Percentiles rank a stretch among this genome's conserved stretches.
Conservation (phyloP, 1,140 invertebrate genomes). For the Dermatophagoides farinae region DNA sequence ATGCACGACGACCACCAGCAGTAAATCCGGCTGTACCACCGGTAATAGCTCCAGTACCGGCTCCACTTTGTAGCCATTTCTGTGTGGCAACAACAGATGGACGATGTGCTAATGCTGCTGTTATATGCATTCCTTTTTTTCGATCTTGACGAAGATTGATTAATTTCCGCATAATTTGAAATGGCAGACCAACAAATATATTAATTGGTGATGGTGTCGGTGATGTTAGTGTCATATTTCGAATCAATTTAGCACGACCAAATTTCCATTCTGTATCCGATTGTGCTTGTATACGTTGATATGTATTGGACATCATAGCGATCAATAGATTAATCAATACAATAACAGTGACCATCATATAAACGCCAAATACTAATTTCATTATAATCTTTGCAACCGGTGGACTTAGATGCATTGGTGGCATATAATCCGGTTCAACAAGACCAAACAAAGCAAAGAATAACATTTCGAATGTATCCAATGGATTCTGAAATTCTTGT, state of each 20-base stretch:
- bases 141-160: neutral
- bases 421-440: slow-evolving; percentile 53
- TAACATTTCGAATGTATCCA: slow-evolving; percentile 81
- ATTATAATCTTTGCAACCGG: slow-evolving; percentile 31
- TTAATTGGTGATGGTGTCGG: slow-evolving; percentile 92
- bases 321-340: slow-evolving; percentile 95
- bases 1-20: neutral
- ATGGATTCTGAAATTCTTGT: slow-evolving; percentile 54
- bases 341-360: slow-evolving; percentile 91
- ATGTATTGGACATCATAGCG: slow-evolving; percentile 99
- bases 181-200: slow-evolving; percentile 47
- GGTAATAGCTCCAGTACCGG: neutral
- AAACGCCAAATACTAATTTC: slow-evolving; percentile 63
- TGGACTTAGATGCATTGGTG: slow-evolving; percentile 32
- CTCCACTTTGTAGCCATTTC: neutral
- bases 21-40: neutral
- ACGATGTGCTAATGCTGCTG: slow-evolving; percentile 5
- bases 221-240: slow-evolving; percentile 94
- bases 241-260: slow-evolving; percentile 88
- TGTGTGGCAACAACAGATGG: slow-evolving; percentile 13
- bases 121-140: neutral
- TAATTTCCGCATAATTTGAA: slow-evolving; percentile 3
- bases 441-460: slow-evolving; percentile 96
- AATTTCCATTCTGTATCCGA: slow-evolving; percentile 99
- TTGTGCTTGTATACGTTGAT: slow-evolving; percentile 91